phyloP scores from a whole-genome alignment of 2,888 invertebrate species.

The Cheilosia vernalis region DNA sequence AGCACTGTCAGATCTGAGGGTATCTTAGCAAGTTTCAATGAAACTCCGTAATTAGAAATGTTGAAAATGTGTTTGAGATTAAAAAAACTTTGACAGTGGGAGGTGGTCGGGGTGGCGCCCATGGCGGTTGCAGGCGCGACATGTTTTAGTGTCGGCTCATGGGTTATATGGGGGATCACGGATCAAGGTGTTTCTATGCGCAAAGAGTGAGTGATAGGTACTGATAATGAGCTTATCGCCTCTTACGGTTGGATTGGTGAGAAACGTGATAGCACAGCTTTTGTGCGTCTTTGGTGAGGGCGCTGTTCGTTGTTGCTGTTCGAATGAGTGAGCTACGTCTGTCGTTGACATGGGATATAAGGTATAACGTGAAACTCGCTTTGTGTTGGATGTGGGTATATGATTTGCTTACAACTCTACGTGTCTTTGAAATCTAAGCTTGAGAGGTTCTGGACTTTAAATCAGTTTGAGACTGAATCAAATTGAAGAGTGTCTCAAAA shows the following conservation, averaged over 20 bases:
- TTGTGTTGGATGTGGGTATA: too few relatives aligned
- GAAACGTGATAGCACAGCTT: background rate
- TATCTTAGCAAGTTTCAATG: constrained; percentile 49
- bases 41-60: constrained; percentile 65
- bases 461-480: too few relatives aligned
- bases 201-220: background rate
- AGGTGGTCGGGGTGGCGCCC: background rate
- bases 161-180: constrained; percentile 10
- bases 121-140: background rate
- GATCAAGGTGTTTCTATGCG: background rate
- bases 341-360: background rate
- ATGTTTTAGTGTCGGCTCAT: background rate
- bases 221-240: constrained; percentile 24
- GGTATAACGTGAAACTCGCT: too few relatives aligned
- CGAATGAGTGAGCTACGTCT: background rate
- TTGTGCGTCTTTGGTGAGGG: background rate
- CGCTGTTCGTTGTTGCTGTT: background rate
- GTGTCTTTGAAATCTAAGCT: too few relatives aligned
- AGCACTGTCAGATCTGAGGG: constrained; percentile 30
- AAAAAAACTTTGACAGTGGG: constrained; percentile 26
- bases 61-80: constrained; percentile 64
- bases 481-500: too few relatives aligned
- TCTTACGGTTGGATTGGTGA: background rate
- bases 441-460: too few relatives aligned
- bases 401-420: too few relatives aligned